phyloP scores from a whole-genome alignment of 2,113 vertebrate species.

The Tachysurus vachellii region DNA sequence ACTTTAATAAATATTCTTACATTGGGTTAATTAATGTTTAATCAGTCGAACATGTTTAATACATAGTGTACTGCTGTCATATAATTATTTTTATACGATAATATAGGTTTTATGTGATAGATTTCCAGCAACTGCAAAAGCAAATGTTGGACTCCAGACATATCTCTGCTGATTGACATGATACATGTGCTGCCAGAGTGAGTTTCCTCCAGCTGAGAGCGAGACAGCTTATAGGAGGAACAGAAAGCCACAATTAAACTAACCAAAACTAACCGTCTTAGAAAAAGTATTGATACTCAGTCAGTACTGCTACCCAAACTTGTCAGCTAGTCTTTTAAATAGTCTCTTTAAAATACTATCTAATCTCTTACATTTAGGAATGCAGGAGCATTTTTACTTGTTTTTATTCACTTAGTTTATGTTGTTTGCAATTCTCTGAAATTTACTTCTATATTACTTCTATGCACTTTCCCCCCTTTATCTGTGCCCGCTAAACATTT shows the following conservation, averaged over 20 bases:
- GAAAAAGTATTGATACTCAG: not conserved
- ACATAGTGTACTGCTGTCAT: not conserved
- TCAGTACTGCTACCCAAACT: not conserved
- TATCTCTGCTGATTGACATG: not conserved
- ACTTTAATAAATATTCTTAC: not conserved
- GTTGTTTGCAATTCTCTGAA: not conserved
- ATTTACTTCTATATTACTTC: not conserved
- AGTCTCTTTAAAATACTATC: not conserved
- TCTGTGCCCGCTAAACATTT: not conserved
- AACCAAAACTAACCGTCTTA: not conserved
- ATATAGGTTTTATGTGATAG: not conserved
- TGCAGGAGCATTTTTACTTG: not conserved
- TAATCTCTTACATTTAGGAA: not conserved
- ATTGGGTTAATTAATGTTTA: not conserved
- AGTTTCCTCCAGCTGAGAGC: not conserved
- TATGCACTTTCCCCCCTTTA: not conserved
- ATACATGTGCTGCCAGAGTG: not conserved
- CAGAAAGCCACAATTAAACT: not conserved
- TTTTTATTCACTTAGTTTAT: not conserved
- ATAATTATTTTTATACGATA: not conserved
- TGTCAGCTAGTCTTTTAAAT: not conserved
- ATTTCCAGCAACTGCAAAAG: not conserved
- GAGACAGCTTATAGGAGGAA: not conserved
- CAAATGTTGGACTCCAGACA: not conserved
- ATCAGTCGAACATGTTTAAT: not conserved